Percentiles rank a stretch among this genome's conserved stretches.
Evolutionary conservation across 1,140 invertebrate genomes (phyloP).

Genomic region (Megalopta genalis): DNA sequence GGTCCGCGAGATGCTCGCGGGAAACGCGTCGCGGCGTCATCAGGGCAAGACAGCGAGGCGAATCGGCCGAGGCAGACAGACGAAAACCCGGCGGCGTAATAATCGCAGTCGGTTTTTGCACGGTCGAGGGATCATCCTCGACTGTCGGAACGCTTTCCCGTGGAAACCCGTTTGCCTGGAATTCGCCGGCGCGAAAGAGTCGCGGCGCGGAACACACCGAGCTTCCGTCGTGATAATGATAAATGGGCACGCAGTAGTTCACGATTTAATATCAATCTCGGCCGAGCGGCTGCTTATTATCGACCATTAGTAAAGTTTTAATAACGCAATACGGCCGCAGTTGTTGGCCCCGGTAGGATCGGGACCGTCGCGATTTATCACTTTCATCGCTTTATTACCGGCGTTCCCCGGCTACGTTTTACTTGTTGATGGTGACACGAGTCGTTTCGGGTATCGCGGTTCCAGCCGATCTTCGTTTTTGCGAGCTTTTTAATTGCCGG

Average conservation of each 20-base stretch:
- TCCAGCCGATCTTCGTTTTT: neutral
- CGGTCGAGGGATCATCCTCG: neutral
- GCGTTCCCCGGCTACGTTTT: conserved; percentile 56
- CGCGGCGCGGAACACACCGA: conserved; percentile 18
- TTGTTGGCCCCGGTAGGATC: conserved; percentile 36
- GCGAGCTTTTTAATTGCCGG: neutral
- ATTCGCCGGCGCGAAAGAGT: conserved; percentile 43
- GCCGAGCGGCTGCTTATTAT: conserved; percentile 65
- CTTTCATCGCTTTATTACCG: conserved; percentile 68
- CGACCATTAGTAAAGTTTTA: conserved; percentile 69
- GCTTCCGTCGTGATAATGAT: conserved; percentile 68
- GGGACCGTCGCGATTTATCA: conserved; percentile 66
- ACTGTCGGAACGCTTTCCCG: conserved; percentile 1
- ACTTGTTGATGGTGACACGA: conserved; percentile 64
- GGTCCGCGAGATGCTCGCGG: no score
- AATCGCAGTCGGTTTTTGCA: neutral
- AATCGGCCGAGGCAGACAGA: neutral
- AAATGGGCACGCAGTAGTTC: conserved; percentile 66
- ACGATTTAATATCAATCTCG: conserved; percentile 72
- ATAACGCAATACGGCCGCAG: conserved; percentile 63
- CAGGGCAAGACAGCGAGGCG: neutral
- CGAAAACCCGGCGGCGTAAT: neutral
- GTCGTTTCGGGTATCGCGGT: conserved; percentile 20
- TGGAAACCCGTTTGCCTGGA: conserved; percentile 40
- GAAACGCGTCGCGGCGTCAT: no score